A percentile compares a stretch with the other conserved stretches of the same genome.
phyloP scores from a whole-genome alignment of 2,797 vertebrate genomes.

The Danio kyathit region DNA sequence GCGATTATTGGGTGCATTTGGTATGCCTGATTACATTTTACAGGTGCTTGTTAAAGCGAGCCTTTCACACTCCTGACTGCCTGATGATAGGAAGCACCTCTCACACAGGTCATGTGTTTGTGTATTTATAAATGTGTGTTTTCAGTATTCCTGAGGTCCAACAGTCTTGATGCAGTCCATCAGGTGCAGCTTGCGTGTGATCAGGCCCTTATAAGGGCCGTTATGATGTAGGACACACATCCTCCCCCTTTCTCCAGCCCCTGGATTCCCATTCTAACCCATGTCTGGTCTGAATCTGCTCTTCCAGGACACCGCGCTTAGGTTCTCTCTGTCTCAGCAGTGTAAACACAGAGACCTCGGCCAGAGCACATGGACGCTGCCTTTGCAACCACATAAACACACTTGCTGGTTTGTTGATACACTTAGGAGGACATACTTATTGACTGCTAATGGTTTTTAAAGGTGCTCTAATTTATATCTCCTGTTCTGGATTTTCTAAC shows the following conservation, averaged over 20 bases:
- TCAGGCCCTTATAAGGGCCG: slow-evolving; percentile 75
- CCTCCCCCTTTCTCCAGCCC: slow-evolving; percentile 59
- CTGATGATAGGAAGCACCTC: slow-evolving; percentile 52
- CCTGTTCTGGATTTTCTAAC: not conserved
- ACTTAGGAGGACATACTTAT: not conserved
- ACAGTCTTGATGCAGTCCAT: slow-evolving; percentile 48
- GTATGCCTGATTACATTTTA: slow-evolving; percentile 68
- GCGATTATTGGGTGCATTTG: slow-evolving; percentile 61
- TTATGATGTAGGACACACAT: slow-evolving; percentile 67
- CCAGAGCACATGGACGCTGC: slow-evolving; percentile 70
- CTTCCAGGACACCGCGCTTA: slow-evolving; percentile 66
- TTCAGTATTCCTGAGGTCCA: slow-evolving; percentile 36
- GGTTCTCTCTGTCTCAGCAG: slow-evolving; percentile 62
- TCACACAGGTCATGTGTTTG: slow-evolving; percentile 34
- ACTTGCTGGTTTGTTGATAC: slow-evolving; percentile 21
- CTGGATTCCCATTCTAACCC: slow-evolving; percentile 71
- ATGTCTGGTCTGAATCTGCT: slow-evolving; percentile 79
- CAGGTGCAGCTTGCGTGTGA: slow-evolving; percentile 47
- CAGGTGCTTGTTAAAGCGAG: slow-evolving; percentile 69
- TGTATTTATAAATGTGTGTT: slow-evolving; percentile 27
- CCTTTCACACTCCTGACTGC: slow-evolving; percentile 56
- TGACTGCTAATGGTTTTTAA: slow-evolving; percentile 1
- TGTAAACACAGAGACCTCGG: slow-evolving; percentile 77
- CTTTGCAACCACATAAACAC: slow-evolving; percentile 57
- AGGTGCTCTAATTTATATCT: slow-evolving; percentile 5